Conservation (phyloP, 2,113 vertebrate genomes). For the Crotalus helleri region DNA sequence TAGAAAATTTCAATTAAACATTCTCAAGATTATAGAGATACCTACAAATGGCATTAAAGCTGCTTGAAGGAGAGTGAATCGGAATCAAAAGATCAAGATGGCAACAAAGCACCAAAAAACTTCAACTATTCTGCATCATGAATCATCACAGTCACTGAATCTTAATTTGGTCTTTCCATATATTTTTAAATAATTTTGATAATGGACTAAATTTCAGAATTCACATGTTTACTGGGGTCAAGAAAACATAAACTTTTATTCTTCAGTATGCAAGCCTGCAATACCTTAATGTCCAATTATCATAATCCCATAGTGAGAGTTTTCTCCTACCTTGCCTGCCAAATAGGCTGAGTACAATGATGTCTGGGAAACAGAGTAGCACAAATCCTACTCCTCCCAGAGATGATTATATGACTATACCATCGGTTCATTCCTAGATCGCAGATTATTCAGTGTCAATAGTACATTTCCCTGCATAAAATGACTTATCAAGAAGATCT, state of each 20-base stretch:
- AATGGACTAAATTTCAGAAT: neutral
- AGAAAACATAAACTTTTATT: neutral
- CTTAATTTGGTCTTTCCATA: neutral
- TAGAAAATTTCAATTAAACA: too few species aligned
- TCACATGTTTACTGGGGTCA: neutral
- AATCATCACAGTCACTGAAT: neutral
- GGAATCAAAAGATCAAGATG: neutral
- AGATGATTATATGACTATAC: neutral
- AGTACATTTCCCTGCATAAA: neutral
- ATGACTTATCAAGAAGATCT: neutral
- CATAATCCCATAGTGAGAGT: neutral
- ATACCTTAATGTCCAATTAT: neutral
- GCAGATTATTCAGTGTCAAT: neutral
- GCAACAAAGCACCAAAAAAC: neutral
- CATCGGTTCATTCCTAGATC: neutral
- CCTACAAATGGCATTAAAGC: neutral
- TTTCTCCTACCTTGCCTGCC: neutral
- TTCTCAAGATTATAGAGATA: neutral
- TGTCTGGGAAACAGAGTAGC: neutral
- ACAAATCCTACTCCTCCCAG: neutral
- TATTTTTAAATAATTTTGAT: neutral
- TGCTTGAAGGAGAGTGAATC: neutral
- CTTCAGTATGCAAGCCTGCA: neutral
- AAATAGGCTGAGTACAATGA: neutral
- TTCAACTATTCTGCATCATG: neutral